Evolutionary conservation across 1,140 invertebrate species (phyloP).

Genomic region (Caenorhabditis elegans): WBcel235 BX284605.5:5698001-5698500

Average conservation of each 20-base stretch:
- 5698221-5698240: neutral
- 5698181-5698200: constrained; percentile 24
- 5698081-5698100: constrained; percentile 18
- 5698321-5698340: too few species aligned
- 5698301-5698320: neutral
- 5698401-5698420: neutral
- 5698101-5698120: constrained; percentile 32
- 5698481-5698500: constrained; percentile 31
- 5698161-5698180: constrained; percentile 23
- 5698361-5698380: constrained; percentile 29
- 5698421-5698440: neutral
- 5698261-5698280: neutral
- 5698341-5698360: too few species aligned
- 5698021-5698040: neutral
- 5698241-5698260: neutral
- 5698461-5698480: constrained; percentile 31
- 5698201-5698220: constrained; percentile 17
- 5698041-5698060: neutral
- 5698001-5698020: neutral
- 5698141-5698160: neutral
- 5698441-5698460: constrained; percentile 1
- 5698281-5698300: neutral
- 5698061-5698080: neutral
- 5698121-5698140: constrained; percentile 20
- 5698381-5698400: constrained; percentile 19